These are phyloP conservation scores for Nymphalis polychloros DNA, from an alignment of 2,888 invertebrate species.

Conservation along the genomic window DNA sequence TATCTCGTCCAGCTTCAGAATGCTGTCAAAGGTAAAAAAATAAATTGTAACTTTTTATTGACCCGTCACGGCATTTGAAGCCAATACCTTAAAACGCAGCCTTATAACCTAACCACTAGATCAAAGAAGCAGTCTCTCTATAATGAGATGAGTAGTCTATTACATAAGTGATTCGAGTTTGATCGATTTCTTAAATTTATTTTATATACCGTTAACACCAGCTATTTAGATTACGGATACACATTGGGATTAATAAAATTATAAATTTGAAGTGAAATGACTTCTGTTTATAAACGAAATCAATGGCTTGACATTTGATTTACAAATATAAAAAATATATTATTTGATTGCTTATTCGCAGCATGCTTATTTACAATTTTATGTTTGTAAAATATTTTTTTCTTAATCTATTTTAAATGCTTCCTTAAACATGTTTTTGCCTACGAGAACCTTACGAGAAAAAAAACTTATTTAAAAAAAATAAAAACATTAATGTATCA, in stretches of 20 bases:
- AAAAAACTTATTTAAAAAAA: too few species aligned
- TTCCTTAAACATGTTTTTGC: too few species aligned
- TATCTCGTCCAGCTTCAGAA: slow-evolving; percentile 54
- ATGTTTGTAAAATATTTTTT: too few species aligned
- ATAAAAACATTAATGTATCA: too few species aligned
- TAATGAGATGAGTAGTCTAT: too few species aligned
- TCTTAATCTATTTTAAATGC: too few species aligned
- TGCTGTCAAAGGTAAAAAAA: slow-evolving; percentile 50
- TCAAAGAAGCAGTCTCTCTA: too few species aligned
- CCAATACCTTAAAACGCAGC: background rate
- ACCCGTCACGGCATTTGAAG: background rate
- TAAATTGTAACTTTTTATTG: background rate
- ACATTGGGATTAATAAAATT: background rate
- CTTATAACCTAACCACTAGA: too few species aligned
- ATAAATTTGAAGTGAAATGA: background rate
- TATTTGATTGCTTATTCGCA: too few species aligned
- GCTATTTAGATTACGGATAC: background rate
- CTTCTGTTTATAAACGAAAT: background rate
- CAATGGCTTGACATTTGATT: background rate
- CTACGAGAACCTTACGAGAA: too few species aligned
- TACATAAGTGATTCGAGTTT: background rate
- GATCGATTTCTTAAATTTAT: background rate
- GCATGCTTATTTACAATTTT: too few species aligned
- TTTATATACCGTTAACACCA: background rate
- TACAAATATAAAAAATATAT: background rate